phyloP scores from a whole-genome alignment of 2,113 vertebrate genomes.

The Monopterus albus region DNA sequence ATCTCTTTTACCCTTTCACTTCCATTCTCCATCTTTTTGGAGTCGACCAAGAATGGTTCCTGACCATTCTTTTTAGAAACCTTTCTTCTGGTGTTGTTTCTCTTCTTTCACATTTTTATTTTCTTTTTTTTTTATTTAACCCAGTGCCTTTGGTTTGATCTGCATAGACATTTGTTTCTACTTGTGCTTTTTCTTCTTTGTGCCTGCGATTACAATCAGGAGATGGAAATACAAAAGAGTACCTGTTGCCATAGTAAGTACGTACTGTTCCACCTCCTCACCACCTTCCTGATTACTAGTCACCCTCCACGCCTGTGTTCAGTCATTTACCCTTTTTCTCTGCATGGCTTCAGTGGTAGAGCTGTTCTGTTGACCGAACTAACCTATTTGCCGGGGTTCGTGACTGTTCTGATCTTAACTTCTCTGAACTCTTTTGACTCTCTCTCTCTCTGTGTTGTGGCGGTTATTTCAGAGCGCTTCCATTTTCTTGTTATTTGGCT shows the following conservation, averaged over 20 bases:
- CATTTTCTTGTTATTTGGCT: neutral
- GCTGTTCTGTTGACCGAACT: constrained; percentile 76
- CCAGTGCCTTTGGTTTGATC: constrained; percentile 91
- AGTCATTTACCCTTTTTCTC: constrained; percentile 30
- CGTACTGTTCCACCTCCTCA: constrained; percentile 87
- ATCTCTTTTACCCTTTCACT: constrained; percentile 81
- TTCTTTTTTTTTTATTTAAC: constrained; percentile 80
- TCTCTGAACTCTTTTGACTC: constrained; percentile 46
- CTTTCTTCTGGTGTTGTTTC: constrained; percentile 39
- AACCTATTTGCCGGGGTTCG: constrained; percentile 51
- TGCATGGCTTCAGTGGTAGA: constrained; percentile 84
- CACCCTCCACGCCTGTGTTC: constrained; percentile 81
- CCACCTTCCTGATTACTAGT: constrained; percentile 74
- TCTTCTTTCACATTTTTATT: constrained; percentile 54
- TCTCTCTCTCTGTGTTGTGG: constrained; percentile 62
- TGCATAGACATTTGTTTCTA: constrained; percentile 97
- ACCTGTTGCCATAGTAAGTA: constrained; percentile 99
- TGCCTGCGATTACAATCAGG: constrained; percentile 97
- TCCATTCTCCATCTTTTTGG: constrained; percentile 83
- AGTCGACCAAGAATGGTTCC: constrained; percentile 86
- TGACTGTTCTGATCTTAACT: constrained; percentile 6
- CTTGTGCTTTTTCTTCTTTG: constrained; percentile 99
- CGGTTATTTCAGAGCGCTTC: constrained; percentile 70
- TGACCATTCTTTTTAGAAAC: constrained; percentile 82
- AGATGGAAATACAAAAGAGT: constrained; percentile 99